Base-by-base conservation (phyloP, 2,113 vertebrate species). In the Syrrhaptes paradoxus region DNA sequence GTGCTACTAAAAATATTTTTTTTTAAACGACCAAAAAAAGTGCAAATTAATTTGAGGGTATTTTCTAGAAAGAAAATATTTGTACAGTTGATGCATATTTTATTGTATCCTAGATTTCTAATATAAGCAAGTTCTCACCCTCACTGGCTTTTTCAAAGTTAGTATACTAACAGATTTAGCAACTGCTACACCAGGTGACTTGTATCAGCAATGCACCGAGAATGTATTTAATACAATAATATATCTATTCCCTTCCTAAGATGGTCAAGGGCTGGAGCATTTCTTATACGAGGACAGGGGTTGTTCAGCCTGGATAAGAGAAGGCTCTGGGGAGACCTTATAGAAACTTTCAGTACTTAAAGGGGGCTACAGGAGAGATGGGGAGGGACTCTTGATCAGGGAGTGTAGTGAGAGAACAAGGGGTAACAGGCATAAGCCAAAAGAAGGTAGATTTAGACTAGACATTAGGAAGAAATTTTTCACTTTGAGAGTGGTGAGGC, bases 161-260 rank as follows among this genome's bases (percentile, higher is more conserved):
- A 80, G 46, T 77, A 76, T 36, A 71, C 26, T 70, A 81, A 89
- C 38, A 55, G 10, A 72, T 62, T 91, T 77, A 88, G 87, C 93
- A 93, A 95, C 58, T 83, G 80, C 11, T 91, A 32, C 21, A 72
- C 63, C 61, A 93, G 84, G 73, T 51, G 77, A 97, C 18, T 90
- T 28, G 8, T 17, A 25, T 24, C 38, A 94, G 58, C 24, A 89
- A 78, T 28, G 45, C 45, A 83, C 36, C 52, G n/a, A 83, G 75
- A 95, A 88, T 59, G 8, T 29, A 88, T 90, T 81, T 93, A 61
- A 83, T 13, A 59, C 18, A 92, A 68, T 55, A 45, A 61, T 55
- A 68, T 15, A 87, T 34, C 72, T 13, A 22, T 76, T 71, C 19
- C 51, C 68, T 66, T 41, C 41, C 41, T 41, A 41, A 41, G 41